Evolutionary conservation across 2,888 invertebrate species (phyloP).

Genomic region (Polylopha cassiicola): DNA sequence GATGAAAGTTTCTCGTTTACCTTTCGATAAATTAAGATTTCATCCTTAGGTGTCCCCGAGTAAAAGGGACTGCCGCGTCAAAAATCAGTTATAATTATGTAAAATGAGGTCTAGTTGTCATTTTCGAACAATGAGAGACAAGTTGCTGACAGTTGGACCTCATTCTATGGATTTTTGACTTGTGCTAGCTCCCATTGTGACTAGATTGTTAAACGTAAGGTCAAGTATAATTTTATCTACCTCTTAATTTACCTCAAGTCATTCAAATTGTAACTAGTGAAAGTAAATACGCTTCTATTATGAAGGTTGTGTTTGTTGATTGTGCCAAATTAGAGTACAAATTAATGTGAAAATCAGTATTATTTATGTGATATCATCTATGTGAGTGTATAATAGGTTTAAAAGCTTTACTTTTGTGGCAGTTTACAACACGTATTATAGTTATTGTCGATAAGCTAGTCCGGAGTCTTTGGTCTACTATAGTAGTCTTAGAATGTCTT

Average conservation of each 20-base stretch:
- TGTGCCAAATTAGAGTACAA: constrained; percentile 23
- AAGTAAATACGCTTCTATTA: constrained; percentile 8
- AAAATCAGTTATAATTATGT: no score
- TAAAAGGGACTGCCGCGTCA: no score
- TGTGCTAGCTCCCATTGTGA: no score
- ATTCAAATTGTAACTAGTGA: constrained; percentile 9
- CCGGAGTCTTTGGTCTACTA: not conserved
- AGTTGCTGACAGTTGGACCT: no score
- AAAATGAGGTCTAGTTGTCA: no score
- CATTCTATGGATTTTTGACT: no score
- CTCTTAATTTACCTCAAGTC: constrained; percentile 42
- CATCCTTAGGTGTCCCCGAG: no score
- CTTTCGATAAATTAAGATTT: no score
- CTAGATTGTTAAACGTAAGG: not conserved
- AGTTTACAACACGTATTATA: constrained; percentile 7
- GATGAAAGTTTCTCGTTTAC: no score
- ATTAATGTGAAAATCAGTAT: constrained; percentile 19
- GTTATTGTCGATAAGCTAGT: no score
- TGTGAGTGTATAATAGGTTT: constrained; percentile 9
- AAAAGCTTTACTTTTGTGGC: constrained; percentile 12
- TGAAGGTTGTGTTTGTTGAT: constrained; percentile 22
- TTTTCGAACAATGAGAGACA: no score
- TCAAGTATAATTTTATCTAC: constrained; percentile 38
- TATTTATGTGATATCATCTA: constrained; percentile 21
- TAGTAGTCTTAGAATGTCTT: constrained; percentile 6